Evolutionary conservation across 2,113 vertebrate species (phyloP).

Genomic region (Oncorhynchus nerka): DNA sequence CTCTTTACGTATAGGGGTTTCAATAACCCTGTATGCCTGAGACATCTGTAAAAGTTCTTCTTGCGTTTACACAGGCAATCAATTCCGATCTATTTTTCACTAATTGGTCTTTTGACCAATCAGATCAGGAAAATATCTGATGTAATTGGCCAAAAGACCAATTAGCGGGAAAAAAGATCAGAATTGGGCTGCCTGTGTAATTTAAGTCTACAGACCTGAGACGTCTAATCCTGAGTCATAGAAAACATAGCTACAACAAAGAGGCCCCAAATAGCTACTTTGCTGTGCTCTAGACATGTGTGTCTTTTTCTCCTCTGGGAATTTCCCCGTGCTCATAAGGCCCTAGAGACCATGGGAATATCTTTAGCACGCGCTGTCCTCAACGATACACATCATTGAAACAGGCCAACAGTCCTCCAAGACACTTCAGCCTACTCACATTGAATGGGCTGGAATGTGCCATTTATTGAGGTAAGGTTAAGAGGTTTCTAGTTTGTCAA

Average conservation of each 20-base stretch:
- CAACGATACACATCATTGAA: constrained; percentile 29
- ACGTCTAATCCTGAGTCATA: background rate
- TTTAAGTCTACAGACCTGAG: background rate
- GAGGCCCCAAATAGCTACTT: constrained; percentile 24
- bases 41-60: constrained; percentile 6
- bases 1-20: too few relatives aligned
- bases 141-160: too few relatives aligned
- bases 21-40: background rate
- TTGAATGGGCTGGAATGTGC: background rate
- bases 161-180: background rate
- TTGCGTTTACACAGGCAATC: too few relatives aligned
- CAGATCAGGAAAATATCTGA: too few relatives aligned
- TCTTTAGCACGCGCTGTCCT: constrained; percentile 53
- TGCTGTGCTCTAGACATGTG: constrained; percentile 43
- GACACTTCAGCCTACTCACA: constrained; percentile 8
- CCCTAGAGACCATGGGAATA: constrained; percentile 48
- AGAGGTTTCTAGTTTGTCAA: background rate
- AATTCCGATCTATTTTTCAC: too few relatives aligned
- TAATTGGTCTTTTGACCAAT: too few relatives aligned
- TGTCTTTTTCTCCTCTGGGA: constrained; percentile 50
- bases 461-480: constrained; percentile 1
- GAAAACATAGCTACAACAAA: constrained; percentile 1
- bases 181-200: too few relatives aligned
- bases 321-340: constrained; percentile 39
- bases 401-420: constrained; percentile 16